Evolutionary conservation across 2,113 vertebrate genomes (phyloP).

Genomic region (Calidris pugnax): DNA sequence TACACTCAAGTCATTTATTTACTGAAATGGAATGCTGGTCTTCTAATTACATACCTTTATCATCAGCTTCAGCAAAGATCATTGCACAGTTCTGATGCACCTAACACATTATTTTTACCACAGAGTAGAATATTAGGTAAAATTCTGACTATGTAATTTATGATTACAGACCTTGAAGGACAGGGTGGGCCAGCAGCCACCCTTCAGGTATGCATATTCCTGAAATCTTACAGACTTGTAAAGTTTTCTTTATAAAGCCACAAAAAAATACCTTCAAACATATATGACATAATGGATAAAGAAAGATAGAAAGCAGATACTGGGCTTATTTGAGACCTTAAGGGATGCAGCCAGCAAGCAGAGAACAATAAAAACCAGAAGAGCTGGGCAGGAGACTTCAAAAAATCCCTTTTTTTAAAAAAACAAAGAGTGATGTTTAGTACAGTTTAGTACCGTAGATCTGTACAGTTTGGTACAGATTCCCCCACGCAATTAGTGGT

Average conservation of each 20-base stretch:
- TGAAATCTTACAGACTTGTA: not conserved
- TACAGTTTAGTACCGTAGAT: too few relatives aligned
- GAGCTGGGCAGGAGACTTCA: not conserved
- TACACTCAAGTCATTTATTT: not conserved
- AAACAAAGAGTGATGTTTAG: not conserved
- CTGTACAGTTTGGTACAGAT: not conserved
- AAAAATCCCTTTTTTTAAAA: fast-evolving
- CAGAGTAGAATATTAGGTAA: not conserved
- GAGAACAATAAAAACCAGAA: not conserved
- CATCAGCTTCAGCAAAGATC: not conserved
- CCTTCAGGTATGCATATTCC: not conserved
- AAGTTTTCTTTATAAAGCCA: not conserved
- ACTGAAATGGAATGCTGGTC: not conserved
- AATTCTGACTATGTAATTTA: not conserved
- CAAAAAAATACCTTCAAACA: not conserved
- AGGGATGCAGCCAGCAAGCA: not conserved
- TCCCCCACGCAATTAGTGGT: not conserved
- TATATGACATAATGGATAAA: not conserved
- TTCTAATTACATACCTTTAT: not conserved
- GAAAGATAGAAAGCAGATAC: not conserved
- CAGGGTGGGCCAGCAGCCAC: not conserved
- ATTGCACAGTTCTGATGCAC: not conserved
- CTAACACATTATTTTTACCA: not conserved
- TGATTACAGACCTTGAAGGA: not conserved
- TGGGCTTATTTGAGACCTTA: not conserved